Evolutionary conservation across 2,797 vertebrate genomes (phyloP), one percentile per base, ranked within the genome.

Genomic region (Echeneis naucrates): DNA sequence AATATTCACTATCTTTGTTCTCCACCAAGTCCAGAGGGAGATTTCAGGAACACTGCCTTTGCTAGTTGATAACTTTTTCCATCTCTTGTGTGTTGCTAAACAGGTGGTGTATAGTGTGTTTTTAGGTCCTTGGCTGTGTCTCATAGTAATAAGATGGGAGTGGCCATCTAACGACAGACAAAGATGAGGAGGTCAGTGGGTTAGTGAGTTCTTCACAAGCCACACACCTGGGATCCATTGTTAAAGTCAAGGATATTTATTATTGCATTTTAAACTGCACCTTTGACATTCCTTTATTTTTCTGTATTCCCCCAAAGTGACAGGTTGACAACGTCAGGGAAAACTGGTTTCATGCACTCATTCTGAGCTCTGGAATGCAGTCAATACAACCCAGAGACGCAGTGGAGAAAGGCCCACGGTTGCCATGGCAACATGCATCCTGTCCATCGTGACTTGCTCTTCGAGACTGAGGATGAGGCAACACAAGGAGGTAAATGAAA

Each of bases 351-450:
- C 72, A 68, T 37, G 75, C 70, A 86, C 75, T 84, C 72, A 42
- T 72, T 76, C 58, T 42, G 48, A 76, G 81, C 59, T 51, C 60
- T 78, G 80, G 83, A 79, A 81, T 85, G 82, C 88, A 82, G 76
- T 80, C 83, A 81, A 84, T 73, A 72, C 69, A 16, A 50, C 70
- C 23, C 4, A 74, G 68, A 83, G 75, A 83, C 13, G 52, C 74
- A 82, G 77, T 59, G 70, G 76, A 83, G 72, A 80, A 79, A 84
- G 83, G 79, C 81, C 83, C 17, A 5, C 0, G 72, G 92, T 93
- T 93, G 75, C 87, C 83, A 89, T 89, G 86, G 90, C 53, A 91
- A 91, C 88, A 74, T 35, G 77, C 80, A 71, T 75, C 78, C 60
- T 35, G 62, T 90, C 88, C 87, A 87, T 76, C 54, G 76, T 85